phyloP scores from a whole-genome alignment of 2,113 vertebrate genomes.

The Probosciger aterrimus region DNA sequence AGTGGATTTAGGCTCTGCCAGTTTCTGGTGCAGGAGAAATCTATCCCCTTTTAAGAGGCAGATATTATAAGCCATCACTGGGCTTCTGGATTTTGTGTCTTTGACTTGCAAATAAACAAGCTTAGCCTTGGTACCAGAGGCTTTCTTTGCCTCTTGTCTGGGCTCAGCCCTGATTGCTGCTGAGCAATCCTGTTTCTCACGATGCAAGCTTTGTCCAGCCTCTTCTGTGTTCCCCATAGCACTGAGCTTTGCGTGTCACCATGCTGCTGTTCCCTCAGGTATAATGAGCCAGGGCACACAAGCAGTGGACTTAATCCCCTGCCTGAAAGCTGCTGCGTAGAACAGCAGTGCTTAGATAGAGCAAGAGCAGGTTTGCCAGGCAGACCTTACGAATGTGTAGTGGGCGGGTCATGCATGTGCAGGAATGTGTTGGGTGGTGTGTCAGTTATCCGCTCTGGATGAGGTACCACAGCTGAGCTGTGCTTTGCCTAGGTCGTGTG shows the following conservation, averaged over 20 bases:
- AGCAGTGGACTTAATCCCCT: background rate
- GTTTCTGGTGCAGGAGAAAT: background rate
- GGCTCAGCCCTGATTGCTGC: background rate
- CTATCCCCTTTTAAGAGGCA: background rate
- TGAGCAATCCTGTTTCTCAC: background rate
- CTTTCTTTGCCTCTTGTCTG: background rate
- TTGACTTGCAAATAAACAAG: background rate
- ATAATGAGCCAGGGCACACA: background rate
- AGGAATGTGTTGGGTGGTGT: background rate
- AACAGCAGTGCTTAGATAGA: background rate
- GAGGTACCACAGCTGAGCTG: background rate
- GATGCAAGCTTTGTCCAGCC: background rate
- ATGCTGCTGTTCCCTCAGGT: background rate
- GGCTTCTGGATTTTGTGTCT: background rate
- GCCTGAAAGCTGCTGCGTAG: background rate
- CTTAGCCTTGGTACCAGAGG: background rate
- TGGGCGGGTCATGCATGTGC: fast-evolving
- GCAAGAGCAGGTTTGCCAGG: background rate
- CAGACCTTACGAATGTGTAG: fast-evolving
- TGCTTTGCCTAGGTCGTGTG: slow-evolving; percentile 60
- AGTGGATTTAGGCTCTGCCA: background rate
- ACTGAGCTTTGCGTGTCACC: background rate
- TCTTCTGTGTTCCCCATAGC: background rate
- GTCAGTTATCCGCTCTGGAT: background rate
- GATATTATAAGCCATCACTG: background rate